Percentiles rank a stretch among this genome's conserved stretches.
Conservation (phyloP, 2,797 vertebrate species). For the Chaetophractus vellerosus region DNA sequence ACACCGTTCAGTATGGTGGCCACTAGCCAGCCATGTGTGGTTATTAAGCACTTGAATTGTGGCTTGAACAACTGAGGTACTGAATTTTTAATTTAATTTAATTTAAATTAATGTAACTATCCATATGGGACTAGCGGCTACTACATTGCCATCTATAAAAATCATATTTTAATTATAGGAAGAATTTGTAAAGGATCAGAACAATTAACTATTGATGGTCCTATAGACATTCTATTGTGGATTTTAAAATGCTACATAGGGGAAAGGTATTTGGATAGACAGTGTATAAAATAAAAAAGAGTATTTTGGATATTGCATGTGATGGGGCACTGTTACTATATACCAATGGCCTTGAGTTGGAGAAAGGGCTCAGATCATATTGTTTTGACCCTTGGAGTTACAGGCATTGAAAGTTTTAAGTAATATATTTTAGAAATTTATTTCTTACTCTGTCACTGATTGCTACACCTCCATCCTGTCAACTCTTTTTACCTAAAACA, state of each 20-base stretch:
- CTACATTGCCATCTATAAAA: not conserved
- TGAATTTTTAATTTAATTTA: slow-evolving; percentile 14
- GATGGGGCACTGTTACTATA: not conserved
- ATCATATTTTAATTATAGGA: not conserved
- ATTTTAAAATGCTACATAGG: not conserved
- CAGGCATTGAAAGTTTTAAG: not conserved
- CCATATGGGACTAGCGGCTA: not conserved
- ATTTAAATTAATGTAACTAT: slow-evolving; percentile 16
- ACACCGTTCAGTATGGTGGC: accelerated
- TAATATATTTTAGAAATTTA: not conserved
- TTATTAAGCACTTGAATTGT: not conserved
- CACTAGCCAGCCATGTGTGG: not conserved
- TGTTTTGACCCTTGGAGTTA: not conserved
- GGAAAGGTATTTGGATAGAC: not conserved
- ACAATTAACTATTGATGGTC: not conserved
- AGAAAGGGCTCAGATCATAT: not conserved
- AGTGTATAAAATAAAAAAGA: not conserved
- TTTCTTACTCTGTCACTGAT: not conserved
- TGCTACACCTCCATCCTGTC: not conserved
- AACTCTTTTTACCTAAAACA: not conserved
- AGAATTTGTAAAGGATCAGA: not conserved
- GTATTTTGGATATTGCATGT: not conserved
- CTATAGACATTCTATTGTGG: not conserved
- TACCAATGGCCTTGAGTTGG: not conserved
- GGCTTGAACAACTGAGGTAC: not conserved